Conservation (phyloP, 1,140 invertebrate species). For the Pseudomyrmex pallidus region DNA sequence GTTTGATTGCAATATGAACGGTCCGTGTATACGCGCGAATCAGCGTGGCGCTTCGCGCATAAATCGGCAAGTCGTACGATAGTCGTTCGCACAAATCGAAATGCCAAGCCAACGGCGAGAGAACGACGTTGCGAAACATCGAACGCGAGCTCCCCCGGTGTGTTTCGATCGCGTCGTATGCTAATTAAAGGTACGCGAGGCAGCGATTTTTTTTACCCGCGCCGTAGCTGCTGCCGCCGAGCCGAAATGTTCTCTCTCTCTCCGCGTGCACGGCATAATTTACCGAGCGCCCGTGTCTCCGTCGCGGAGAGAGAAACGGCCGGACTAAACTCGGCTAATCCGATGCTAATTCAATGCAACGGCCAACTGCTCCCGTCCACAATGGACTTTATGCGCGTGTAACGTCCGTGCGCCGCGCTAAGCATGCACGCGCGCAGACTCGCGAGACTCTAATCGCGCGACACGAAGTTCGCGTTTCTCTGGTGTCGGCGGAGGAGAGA, state of each 20-base stretch:
- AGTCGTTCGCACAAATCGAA: slow-evolving; percentile 57
- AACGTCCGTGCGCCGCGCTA: slow-evolving; percentile 25
- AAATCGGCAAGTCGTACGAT: neutral
- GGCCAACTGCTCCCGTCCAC: slow-evolving; percentile 70
- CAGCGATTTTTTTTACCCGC: slow-evolving; percentile 63
- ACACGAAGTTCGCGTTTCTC: slow-evolving; percentile 48
- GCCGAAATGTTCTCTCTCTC: slow-evolving; percentile 64
- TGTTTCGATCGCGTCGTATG: slow-evolving; percentile 67
- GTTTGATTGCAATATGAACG: slow-evolving; percentile 25
- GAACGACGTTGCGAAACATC: slow-evolving; percentile 56
- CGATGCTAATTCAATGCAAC: slow-evolving; percentile 78
- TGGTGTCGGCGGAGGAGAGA: neutral
- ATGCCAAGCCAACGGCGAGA: slow-evolving; percentile 32
- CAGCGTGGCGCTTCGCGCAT: neutral
- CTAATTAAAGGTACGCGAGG: slow-evolving; percentile 65
- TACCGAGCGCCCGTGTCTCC: slow-evolving; percentile 47
- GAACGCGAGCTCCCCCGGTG: neutral
- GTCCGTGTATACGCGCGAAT: neutral
- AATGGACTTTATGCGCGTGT: slow-evolving; percentile 69
- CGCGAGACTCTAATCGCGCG: slow-evolving; percentile 54
- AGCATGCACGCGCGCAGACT: slow-evolving; percentile 15
- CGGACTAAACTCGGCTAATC: slow-evolving; percentile 77
- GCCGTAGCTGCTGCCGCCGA: neutral
- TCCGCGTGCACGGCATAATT: slow-evolving; percentile 70
- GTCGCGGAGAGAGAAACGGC: slow-evolving; percentile 63